A percentile compares a stretch with the other conserved stretches of the same genome.
phyloP scores from a whole-genome alignment of 2,113 vertebrate genomes.

The Okapia johnstoni region DNA sequence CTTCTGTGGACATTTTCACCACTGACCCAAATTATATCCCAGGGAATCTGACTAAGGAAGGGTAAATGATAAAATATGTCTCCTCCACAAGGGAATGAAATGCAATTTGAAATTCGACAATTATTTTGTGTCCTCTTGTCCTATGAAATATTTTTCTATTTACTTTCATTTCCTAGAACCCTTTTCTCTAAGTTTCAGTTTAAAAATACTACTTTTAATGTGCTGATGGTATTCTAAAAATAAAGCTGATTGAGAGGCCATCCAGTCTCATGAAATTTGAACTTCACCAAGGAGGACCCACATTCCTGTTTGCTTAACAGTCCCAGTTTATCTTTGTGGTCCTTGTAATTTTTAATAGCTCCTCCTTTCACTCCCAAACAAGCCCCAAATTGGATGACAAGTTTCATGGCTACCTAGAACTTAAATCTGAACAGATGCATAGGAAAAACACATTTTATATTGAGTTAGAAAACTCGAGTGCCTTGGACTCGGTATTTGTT shows the following conservation, averaged over 20 bases:
- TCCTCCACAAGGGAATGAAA: background rate
- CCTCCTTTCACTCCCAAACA: background rate
- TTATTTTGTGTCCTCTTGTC: background rate
- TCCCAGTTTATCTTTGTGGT: background rate
- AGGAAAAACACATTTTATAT: background rate
- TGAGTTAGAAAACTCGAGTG: background rate
- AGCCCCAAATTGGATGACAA: background rate
- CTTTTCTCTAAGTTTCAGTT: background rate
- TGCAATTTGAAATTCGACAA: constrained; percentile 15
- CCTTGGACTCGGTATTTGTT: background rate
- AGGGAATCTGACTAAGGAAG: background rate
- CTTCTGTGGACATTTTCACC: background rate
- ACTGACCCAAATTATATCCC: background rate
- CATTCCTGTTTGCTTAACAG: background rate
- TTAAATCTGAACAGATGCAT: background rate
- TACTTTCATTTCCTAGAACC: background rate
- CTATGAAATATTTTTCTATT: background rate
- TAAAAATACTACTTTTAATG: background rate
- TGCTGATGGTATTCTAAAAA: background rate
- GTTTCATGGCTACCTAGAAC: background rate
- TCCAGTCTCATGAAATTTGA: background rate
- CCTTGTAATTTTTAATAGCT: background rate
- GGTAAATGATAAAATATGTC: background rate
- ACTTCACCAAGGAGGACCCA: background rate
- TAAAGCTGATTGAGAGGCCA: background rate